Percentiles rank a stretch among this genome's conserved stretches.
Conservation (phyloP, 1,140 invertebrate genomes). For the Drosophila repleta region DNA sequence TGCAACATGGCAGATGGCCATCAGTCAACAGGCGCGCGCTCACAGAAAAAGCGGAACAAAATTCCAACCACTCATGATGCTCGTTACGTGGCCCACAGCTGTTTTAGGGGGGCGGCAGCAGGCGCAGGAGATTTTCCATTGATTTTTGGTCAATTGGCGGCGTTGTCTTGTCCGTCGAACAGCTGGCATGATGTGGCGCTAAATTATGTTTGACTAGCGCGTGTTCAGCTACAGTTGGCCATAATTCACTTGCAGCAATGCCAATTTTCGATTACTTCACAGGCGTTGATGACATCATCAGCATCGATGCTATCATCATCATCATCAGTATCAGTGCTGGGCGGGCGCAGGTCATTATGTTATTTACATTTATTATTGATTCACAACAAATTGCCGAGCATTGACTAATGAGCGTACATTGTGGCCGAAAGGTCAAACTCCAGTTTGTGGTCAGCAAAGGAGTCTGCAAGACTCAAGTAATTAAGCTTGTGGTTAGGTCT, state of each 20-base stretch:
- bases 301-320: background rate
- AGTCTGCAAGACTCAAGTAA: slow-evolving; percentile 36
- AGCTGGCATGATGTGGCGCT: slow-evolving; percentile 72
- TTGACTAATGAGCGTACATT: slow-evolving; percentile 77
- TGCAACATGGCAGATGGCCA: slow-evolving; percentile 15
- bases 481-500: slow-evolving; percentile 30
- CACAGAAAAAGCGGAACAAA: background rate
- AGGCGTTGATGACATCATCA: slow-evolving; percentile 53
- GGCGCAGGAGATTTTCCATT: too few relatives aligned
- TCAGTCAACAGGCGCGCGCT: slow-evolving; percentile 4
- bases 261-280: slow-evolving; percentile 40
- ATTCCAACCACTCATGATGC: background rate
- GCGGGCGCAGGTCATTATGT: slow-evolving; percentile 58
- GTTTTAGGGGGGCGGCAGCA: background rate
- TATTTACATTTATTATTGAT: slow-evolving; percentile 83
- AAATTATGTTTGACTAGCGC: slow-evolving; percentile 63
- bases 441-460: slow-evolving; percentile 25
- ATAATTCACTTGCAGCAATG: slow-evolving; percentile 69
- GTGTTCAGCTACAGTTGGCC: slow-evolving; percentile 48
- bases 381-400: slow-evolving; percentile 73
- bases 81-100: background rate
- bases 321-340: background rate
- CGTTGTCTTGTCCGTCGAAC: slow-evolving; percentile 59
- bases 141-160: slow-evolving; percentile 71
- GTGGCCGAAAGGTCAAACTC: slow-evolving; percentile 73